These are phyloP conservation scores for Zoanthus gigantus DNA, from an alignment of 92 coral and sea anemone genomes.

Conservation along the genomic window DNA sequence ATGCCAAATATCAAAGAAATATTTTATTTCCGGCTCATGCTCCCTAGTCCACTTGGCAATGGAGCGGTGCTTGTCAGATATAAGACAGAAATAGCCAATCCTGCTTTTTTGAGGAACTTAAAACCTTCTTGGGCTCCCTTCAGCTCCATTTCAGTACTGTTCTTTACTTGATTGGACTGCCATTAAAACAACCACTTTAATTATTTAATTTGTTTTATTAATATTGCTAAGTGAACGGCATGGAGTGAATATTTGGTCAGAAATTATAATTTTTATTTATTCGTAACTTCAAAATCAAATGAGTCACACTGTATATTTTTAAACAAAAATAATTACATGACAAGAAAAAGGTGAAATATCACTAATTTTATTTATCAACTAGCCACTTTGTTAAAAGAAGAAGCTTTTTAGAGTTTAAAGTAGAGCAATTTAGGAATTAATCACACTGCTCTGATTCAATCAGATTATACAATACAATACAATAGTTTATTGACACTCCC, in stretches of 20 bases:
- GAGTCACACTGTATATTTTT: background rate
- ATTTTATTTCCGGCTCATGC: background rate
- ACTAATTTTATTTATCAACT: background rate
- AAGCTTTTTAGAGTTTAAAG: background rate
- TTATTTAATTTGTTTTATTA: background rate
- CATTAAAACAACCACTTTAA: constrained; percentile 1
- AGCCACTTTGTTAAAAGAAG: background rate
- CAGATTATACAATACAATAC: background rate
- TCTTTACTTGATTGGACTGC: constrained; percentile 6
- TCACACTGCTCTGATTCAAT: background rate
- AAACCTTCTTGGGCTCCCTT: constrained; percentile 8
- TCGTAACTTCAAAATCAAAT: background rate
- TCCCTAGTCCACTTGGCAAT: background rate
- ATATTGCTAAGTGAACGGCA: background rate
- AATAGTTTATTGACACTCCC: no score
- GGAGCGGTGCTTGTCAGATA: background rate
- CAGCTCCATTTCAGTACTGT: constrained; percentile 4
- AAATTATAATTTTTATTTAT: background rate
- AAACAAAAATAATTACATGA: background rate
- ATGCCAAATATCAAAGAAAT: background rate
- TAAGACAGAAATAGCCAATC: constrained; percentile 6
- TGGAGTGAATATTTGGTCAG: constrained; percentile 1
- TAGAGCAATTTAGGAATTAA: constrained; percentile 1
- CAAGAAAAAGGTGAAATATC: background rate
- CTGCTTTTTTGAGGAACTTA: background rate